These are phyloP conservation scores for Ceuthmochares aereus DNA, from an alignment of 2,113 vertebrate species.

Conservation along the genomic window DNA sequence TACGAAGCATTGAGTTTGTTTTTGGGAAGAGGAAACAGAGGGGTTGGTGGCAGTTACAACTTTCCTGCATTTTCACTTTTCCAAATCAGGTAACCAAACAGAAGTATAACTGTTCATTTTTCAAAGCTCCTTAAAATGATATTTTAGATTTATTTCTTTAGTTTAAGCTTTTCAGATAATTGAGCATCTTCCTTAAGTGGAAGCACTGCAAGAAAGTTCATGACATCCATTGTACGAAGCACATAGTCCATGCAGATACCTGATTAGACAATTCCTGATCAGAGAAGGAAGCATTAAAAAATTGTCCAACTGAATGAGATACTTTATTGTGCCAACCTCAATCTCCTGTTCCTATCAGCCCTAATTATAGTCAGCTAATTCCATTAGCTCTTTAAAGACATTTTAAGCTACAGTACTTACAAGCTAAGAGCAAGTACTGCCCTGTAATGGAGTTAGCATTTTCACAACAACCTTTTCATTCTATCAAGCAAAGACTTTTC, in stretches of 20 bases:
- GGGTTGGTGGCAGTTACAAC: fast-evolving
- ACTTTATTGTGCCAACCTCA: constrained; percentile 47
- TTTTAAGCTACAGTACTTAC: constrained; percentile 59
- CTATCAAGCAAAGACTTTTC: constrained; percentile 37
- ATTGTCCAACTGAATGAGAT: neutral
- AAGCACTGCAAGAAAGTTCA: neutral
- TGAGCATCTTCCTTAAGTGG: neutral
- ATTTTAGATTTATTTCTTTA: constrained; percentile 44
- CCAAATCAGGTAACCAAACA: neutral
- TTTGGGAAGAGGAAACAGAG: neutral
- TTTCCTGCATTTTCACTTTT: neutral
- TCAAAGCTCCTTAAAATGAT: constrained; percentile 4
- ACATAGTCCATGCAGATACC: neutral
- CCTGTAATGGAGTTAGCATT: constrained; percentile 46
- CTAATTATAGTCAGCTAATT: constrained; percentile 76
- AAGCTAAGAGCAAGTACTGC: constrained; percentile 15
- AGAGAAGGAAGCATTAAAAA: constrained; percentile 23
- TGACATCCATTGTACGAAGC: constrained; percentile 1
- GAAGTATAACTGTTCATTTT: neutral
- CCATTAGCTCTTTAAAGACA: constrained; percentile 73
- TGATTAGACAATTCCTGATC: constrained; percentile 11
- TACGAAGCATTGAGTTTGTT: neutral
- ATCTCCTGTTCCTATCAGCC: constrained; percentile 46
- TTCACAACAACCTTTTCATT: constrained; percentile 32
- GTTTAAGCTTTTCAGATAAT: constrained; percentile 3